Evolutionary conservation across 2,797 vertebrate genomes (phyloP).

Genomic region (Neoniphon sammara): DNA sequence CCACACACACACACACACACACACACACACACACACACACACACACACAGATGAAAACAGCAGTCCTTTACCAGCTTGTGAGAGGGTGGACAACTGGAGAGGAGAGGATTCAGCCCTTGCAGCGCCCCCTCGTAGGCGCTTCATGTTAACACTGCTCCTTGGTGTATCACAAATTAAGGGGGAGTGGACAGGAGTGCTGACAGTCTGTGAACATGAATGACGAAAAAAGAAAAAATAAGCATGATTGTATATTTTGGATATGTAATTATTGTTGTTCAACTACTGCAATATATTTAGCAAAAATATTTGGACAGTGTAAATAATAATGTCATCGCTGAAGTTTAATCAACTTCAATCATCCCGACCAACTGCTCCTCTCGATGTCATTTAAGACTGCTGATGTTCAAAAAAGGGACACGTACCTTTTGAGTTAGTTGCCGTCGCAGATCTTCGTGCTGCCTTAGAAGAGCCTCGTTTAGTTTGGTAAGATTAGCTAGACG

Average conservation of each 20-base stretch:
- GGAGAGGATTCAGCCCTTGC: neutral
- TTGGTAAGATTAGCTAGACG: neutral
- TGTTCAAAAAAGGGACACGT: neutral
- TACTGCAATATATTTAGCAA: neutral
- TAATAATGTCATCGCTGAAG: neutral
- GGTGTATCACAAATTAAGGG: slow-evolving; percentile 21
- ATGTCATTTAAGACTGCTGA: neutral
- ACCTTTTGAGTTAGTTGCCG: slow-evolving; percentile 38
- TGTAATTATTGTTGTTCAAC: neutral
- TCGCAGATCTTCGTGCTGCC: slow-evolving; percentile 12
- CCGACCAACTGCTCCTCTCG: neutral
- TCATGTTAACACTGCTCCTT: neutral
- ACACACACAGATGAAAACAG: too few species aligned
- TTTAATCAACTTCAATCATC: neutral
- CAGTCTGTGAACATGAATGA: slow-evolving; percentile 34
- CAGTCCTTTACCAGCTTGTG: slow-evolving; percentile 48
- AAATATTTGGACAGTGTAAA: too few species aligned
- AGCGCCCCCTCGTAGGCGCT: neutral
- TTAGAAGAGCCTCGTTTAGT: slow-evolving; percentile 34
- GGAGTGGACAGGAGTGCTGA: neutral
- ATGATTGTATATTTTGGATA: neutral
- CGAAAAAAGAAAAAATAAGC: neutral
- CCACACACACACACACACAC: neutral
- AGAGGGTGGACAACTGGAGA: neutral
- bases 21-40: too few species aligned